Evolutionary conservation across 1,140 invertebrate genomes (phyloP), one percentile per base, ranked within the genome.

Genomic region (Telenomus remus): DNA sequence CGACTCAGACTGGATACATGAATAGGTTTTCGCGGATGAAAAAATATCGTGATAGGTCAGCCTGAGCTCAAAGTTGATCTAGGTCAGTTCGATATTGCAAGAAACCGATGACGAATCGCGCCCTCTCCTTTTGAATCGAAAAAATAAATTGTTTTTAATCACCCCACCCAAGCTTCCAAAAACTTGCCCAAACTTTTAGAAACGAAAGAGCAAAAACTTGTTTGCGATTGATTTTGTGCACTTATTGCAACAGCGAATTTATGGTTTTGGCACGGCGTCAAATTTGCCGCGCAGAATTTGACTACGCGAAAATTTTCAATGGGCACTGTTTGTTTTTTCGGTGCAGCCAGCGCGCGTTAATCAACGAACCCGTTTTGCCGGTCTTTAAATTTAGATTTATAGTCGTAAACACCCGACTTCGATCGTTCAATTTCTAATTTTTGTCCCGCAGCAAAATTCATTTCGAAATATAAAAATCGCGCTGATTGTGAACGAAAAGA

Each of bases 51-150:
- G 34, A 39, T 49, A 39, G 44, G 33, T 48, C 55, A 39, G 9
- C 10, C 33, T n/a, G 15, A 48, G 44, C 44, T 37, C 13, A 39
- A 59, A 48, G 46, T 48, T 59, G 37, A 59, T 59, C 14, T 59
- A 59, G 55, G 55, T 59, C 55, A 59, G 46, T 48, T 16, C 55
- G 37, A 37, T 19, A 39, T 59, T 39, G 37, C 37, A 39, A 39
- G 37, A 39, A 27, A n/a, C n/a, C n/a, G n/a, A n/a, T n/a, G 19
- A 27, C 19, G 19, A n/a, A 27, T 27, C 19, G 19, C 2, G 19
- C 1, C 6, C 6, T 27, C 6, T 27, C 6, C 6, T 27, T 27
- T 6, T 6, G 1, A 1, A 1, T 6, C 19, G 19, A 6, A 6
- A 27, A 6, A 27, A n/a, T n/a, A 27, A 27, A 27, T 27, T 27